Evolutionary conservation across 2,888 invertebrate species (phyloP), one percentile per base, ranked within the genome.

Genomic region (Rotaria socialis): DNA sequence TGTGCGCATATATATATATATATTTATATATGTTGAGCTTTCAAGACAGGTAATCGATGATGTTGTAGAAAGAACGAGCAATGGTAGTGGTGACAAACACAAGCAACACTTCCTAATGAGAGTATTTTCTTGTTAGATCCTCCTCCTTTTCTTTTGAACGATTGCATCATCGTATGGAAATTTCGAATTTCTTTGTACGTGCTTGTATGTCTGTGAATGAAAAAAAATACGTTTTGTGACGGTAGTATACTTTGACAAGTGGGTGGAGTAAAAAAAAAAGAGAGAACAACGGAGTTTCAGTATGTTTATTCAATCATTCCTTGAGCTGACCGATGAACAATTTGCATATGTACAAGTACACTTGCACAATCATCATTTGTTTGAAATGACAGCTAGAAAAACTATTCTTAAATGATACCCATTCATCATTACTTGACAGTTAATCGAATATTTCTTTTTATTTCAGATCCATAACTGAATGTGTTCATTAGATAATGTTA

Each of bases 191-290:
- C 67, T 67, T 67, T 67, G 67, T 67, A 67, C 67, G 67, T 67
- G 67, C 67, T 67, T 67, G 67, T 67, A 67, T 67, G 67, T 67
- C 67, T 67, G 67, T 67, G 67, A 67, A 67, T 35, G 35, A 67
- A 67, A 67, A 60, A 35, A 67, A 67, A 27, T 41, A 67, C 67
- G 67, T 14, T 67, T 67, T 67, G 67, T 67, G 16, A 67, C 35
- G 67, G 67, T 67, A 67, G 67, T 67, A 67, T 67, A 16, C 35
- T 67, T 67, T 67, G 67, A 67, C 67, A 67, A 67, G 67, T 67
- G 67, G 67, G 67, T 67, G 67, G 67, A 67, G 67, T 67, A 67
- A 67, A 35, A 67, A 60, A 16, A 52, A 60, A 58, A 58, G 8
- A 10, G 67, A 67, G 67, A 67, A 67, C 35, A 67, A 67, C 35